Evolutionary conservation across 2,797 vertebrate genomes (phyloP), one percentile per base, ranked within the genome.

Genomic region (Phoeniculus purpureus): DNA sequence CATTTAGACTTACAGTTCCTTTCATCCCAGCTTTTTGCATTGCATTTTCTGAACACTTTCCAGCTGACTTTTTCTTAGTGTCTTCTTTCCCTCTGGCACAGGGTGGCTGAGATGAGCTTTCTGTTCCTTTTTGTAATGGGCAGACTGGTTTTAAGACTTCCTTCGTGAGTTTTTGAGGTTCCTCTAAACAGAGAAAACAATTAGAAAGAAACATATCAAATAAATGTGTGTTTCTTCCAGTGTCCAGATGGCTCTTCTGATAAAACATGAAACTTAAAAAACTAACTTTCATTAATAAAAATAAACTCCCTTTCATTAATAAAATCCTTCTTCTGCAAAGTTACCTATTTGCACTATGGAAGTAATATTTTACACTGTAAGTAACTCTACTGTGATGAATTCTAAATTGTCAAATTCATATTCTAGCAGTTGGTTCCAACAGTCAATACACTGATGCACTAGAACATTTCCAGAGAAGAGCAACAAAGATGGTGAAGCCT

Each of bases 1-100:
- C 47, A n/a, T 40, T 88, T 87, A 85, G 27, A 97, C 98, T 99
- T 97, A 99, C 99, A 43, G 96, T 96, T 87, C 97, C 97, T 65
- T 98, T 97, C 87, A 97, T 96, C 16, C 96, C 98, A 3, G 97
- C 96, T 96, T 99, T 99, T 89, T 95, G 98, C 65, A 94, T 97
- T 3, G 97, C 95, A 77, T 97, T 98, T 92, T 98, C 98, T 80
- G 98, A 97, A 83, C 95, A 90, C 12, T 96, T 94, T 86, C 98
- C 98, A 22, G 97, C 92, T 70, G 97, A 95, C 90, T 92, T 98
- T 89, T 96, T 96, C 96, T 94, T 95, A 37, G 77, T 93, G 66
- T 97, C 96, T 47, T 97, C 96, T 70, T 94, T 97, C 82, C 94
- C 68, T 72, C 90, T 93, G 56, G 74, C 25, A 93, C 80, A 54